phyloP scores from a whole-genome alignment of 2,113 vertebrate species.

The Pseudorasbora parva region DNA sequence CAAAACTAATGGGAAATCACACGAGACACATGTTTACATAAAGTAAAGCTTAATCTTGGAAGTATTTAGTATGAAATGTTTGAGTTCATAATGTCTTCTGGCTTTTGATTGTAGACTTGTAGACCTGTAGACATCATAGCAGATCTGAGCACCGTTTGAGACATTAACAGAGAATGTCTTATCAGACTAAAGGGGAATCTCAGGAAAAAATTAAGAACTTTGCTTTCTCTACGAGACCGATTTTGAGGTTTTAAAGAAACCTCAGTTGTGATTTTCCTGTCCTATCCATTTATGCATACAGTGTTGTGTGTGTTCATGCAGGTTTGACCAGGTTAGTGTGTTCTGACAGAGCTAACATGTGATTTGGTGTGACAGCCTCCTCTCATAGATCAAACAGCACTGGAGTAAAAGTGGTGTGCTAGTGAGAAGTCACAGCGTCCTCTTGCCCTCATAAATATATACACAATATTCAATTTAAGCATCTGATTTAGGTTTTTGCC shows the following conservation, averaged over 20 bases:
- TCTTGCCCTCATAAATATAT: not conserved
- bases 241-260: slow-evolving; percentile 4
- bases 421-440: not conserved
- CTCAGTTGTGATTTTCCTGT: not conserved
- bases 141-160: not conserved
- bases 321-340: not conserved
- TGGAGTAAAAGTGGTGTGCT: not conserved
- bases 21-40: not conserved
- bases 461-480: not conserved
- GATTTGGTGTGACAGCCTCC: slow-evolving; percentile 11
- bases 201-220: not conserved
- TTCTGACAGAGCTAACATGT: slow-evolving; percentile 21
- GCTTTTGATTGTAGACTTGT: not conserved
- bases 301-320: slow-evolving; percentile 14
- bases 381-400: slow-evolving; percentile 20
- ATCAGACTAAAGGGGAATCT: too few relatives aligned
- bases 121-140: not conserved
- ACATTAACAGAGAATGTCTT: not conserved
- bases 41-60: not conserved
- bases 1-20: not conserved
- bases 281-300: not conserved
- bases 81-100: not conserved
- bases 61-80: not conserved
- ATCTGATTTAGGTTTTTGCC: too few relatives aligned
- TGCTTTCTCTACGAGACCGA: not conserved